These are phyloP conservation scores for Pyrrhosoma nymphula DNA, from an alignment of 2,888 invertebrate species.

Conservation along the genomic window DNA sequence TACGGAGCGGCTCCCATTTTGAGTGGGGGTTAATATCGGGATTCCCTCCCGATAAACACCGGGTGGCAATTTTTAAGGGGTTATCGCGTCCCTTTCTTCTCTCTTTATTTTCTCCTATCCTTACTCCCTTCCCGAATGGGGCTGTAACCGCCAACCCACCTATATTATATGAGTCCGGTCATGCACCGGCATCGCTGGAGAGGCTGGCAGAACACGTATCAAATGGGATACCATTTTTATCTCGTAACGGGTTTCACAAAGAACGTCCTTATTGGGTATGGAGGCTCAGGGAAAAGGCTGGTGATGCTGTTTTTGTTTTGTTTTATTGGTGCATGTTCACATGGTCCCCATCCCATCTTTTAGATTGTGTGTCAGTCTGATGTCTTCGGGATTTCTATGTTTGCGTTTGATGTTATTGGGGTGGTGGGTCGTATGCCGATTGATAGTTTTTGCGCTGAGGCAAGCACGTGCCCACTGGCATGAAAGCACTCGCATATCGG, in stretches of 20 bases:
- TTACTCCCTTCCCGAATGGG: neutral
- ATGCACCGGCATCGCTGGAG: neutral
- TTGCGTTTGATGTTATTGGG: neutral
- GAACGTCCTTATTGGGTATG: neutral
- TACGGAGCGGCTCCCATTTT: neutral
- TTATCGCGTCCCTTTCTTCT: neutral
- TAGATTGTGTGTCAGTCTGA: neutral
- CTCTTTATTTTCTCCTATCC: neutral
- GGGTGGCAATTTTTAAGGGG: neutral
- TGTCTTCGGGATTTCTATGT: neutral
- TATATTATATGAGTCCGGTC: neutral
- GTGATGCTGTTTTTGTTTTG: neutral
- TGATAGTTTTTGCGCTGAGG: neutral
- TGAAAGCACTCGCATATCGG: neutral
- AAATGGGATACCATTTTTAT: neutral
- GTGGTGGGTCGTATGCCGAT: neutral
- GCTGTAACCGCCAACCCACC: neutral
- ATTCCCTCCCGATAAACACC: constrained; percentile 2
- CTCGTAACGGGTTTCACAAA: neutral
- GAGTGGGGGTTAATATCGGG: neutral
- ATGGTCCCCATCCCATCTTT: neutral
- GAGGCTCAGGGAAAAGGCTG: neutral
- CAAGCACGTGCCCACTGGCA: neutral
- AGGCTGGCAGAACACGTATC: neutral
- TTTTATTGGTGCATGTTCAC: neutral